phyloP scores from a whole-genome alignment of 2,888 invertebrate species.

The Shargacucullia verbasci region DNA sequence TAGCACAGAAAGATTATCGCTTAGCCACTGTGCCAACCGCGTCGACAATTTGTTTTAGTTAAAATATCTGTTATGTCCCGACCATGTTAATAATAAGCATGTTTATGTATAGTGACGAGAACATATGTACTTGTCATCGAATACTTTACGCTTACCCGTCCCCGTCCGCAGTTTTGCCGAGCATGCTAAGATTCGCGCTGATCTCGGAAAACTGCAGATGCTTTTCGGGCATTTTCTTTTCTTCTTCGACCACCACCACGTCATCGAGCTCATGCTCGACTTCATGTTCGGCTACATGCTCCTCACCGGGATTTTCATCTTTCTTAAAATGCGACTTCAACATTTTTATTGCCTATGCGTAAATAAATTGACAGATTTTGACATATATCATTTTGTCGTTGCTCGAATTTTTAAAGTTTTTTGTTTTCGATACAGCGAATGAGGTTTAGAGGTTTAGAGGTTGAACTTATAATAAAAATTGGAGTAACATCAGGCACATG shows the following conservation, averaged over 20 bases:
- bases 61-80: no score
- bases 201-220: slow-evolving; percentile 72
- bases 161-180: slow-evolving; percentile 84
- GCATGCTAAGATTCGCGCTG: slow-evolving; percentile 72
- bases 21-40: no score
- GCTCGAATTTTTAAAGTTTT: slow-evolving; percentile 11
- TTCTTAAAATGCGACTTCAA: slow-evolving; percentile 75
- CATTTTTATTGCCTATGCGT: slow-evolving; percentile 58
- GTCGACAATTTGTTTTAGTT: no score
- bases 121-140: no score
- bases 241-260: slow-evolving; percentile 31
- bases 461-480: no score
- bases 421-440: no score
- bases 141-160: slow-evolving; percentile 71
- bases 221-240: slow-evolving; percentile 49
- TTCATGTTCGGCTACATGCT: slow-evolving; percentile 25
- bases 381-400: not conserved
- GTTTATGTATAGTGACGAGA: no score
- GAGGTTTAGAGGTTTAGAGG: no score
- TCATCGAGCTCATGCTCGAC: slow-evolving; percentile 27
- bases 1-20: no score
- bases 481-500: no score
- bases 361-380: not conserved
- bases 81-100: not conserved
- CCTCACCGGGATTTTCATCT: slow-evolving; percentile 1